Conservation (phyloP, 2,113 vertebrate genomes). For the Tympanuchus pallidicinctus region DNA sequence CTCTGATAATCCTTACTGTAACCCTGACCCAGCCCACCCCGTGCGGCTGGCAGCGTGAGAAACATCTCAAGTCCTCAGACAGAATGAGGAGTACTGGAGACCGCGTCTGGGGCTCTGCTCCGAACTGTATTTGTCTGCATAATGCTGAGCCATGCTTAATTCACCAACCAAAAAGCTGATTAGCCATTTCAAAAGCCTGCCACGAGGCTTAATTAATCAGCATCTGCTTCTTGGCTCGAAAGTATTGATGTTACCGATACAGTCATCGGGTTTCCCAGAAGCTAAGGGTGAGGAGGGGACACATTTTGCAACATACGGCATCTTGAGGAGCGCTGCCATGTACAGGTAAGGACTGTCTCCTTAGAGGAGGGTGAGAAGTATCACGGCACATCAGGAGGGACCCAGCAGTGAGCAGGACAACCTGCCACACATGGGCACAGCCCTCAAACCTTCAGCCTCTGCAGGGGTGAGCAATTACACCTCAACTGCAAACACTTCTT, state of each 20-base stretch:
- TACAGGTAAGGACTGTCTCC: background rate
- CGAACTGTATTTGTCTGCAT: background rate
- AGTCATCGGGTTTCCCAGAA: background rate
- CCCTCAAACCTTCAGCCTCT: background rate
- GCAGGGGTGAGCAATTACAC: background rate
- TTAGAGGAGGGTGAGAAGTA: background rate
- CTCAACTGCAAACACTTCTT: background rate
- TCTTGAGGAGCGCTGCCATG: background rate
- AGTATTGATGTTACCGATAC: background rate
- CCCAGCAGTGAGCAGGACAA: background rate
- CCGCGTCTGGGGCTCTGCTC: background rate
- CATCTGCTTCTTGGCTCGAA: background rate
- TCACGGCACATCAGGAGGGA: background rate
- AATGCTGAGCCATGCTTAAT: background rate
- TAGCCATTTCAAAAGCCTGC: background rate
- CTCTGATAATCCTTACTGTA: background rate
- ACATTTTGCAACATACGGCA: background rate
- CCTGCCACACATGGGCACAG: background rate
- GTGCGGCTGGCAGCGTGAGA: background rate
- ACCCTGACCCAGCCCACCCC: fast-evolving
- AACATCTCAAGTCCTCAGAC: background rate
- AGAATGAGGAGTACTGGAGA: background rate
- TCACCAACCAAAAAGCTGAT: background rate
- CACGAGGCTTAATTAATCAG: background rate
- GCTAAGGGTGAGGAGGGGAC: background rate